A percentile compares a stretch with the other conserved stretches of the same genome.
Conservation (phyloP, 1,140 invertebrate genomes). For the Ctenoplectra terminalis region DNA sequence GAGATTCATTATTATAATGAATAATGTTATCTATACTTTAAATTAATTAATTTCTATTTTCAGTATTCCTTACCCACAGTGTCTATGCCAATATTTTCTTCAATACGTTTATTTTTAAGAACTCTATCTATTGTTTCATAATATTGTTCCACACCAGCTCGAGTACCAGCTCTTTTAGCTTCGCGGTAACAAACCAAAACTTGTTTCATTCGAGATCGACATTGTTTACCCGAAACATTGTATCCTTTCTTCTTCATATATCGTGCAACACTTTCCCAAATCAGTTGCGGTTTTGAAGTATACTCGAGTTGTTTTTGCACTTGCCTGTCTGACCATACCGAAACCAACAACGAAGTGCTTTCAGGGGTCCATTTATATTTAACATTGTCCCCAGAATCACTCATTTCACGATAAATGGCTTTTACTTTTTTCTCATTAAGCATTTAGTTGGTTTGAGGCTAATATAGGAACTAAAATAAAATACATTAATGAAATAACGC, state of each 20-base stretch:
- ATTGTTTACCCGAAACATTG: slow-evolving; percentile 79
- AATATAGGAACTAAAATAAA: background rate
- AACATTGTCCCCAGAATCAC: slow-evolving; percentile 67
- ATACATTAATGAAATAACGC: background rate
- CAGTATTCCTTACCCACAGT: slow-evolving; percentile 73
- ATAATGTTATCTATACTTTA: no score
- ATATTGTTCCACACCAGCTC: slow-evolving; percentile 79
- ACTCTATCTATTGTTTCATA: slow-evolving; percentile 80
- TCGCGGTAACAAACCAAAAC: slow-evolving; percentile 81
- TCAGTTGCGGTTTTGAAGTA: slow-evolving; percentile 75
- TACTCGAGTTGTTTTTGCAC: slow-evolving; percentile 80
- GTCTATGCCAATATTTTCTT: slow-evolving; percentile 70
- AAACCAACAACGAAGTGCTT: slow-evolving; percentile 79
- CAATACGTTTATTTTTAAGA: slow-evolving; percentile 72
- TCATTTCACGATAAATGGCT: slow-evolving; percentile 50
- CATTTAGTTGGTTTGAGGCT: background rate
- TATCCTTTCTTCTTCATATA: slow-evolving; percentile 82
- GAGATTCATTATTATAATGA: no score
- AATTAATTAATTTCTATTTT: background rate
- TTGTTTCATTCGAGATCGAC: slow-evolving; percentile 81
- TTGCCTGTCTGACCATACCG: slow-evolving; percentile 80
- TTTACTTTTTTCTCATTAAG: background rate
- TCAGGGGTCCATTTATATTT: slow-evolving; percentile 82
- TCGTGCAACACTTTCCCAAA: slow-evolving; percentile 80
- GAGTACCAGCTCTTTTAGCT: slow-evolving; percentile 77